A percentile compares a stretch with the other conserved stretches of the same genome.
Evolutionary conservation across 64 coral and sea anemone genomes (phyloP).

Genomic region (Actinia equina): DNA sequence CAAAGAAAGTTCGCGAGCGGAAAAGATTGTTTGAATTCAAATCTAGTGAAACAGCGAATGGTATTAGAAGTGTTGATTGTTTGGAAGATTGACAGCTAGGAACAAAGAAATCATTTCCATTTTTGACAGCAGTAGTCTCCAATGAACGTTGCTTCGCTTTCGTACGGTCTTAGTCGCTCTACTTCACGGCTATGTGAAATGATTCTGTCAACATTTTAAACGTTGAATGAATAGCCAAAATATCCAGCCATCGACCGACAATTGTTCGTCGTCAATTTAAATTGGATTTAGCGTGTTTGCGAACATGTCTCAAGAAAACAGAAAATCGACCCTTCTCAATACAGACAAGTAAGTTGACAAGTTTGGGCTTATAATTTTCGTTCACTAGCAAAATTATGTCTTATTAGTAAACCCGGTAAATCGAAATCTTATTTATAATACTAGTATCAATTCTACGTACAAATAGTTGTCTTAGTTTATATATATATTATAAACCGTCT

Average conservation of each 20-base stretch:
- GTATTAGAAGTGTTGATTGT: background rate
- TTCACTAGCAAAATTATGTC: background rate
- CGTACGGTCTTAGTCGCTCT: background rate
- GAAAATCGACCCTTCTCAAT: background rate
- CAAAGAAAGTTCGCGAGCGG: constrained; percentile 1
- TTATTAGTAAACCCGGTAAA: background rate
- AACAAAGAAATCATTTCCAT: constrained; percentile 2
- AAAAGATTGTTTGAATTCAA: background rate
- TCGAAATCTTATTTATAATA: background rate
- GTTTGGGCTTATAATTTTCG: background rate
- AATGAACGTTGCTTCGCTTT: background rate
- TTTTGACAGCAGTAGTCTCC: background rate
- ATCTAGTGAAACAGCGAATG: background rate
- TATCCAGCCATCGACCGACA: background rate
- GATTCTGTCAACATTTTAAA: background rate
- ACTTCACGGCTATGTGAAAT: background rate
- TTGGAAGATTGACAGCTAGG: background rate
- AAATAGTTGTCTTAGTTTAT: no score
- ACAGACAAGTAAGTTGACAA: constrained; percentile 10
- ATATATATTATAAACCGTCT: no score
- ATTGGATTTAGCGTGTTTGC: background rate
- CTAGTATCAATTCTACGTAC: no score
- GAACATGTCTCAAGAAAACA: background rate
- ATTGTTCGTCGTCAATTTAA: background rate
- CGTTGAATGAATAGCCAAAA: background rate